Conservation (phyloP, 2,888 invertebrate species). For the Cataglyphis cursor region DNA sequence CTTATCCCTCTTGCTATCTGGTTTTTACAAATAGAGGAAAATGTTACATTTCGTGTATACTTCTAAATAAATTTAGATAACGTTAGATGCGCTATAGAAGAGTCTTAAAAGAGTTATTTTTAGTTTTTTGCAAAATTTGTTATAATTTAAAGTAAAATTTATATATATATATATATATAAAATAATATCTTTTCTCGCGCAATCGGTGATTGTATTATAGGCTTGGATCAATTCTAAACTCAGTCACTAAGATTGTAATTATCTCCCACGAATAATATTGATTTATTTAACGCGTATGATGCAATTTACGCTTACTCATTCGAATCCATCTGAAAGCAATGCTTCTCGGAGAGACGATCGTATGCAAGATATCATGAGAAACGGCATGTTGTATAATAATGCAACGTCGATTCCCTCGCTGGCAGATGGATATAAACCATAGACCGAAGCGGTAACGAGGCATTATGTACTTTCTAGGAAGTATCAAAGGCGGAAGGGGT, state of each 20-base stretch:
- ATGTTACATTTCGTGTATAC: background rate
- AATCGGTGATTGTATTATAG: background rate
- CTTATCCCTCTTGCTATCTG: background rate
- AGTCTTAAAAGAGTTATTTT: background rate
- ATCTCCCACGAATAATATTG: background rate
- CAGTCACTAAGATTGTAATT: background rate
- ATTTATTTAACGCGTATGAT: background rate
- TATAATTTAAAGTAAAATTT: background rate
- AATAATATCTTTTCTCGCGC: background rate
- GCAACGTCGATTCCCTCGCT: background rate
- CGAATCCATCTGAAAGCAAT: background rate
- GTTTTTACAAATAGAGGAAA: background rate
- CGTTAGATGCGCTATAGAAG: background rate
- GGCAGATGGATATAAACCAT: constrained; percentile 28
- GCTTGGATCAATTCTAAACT: background rate
- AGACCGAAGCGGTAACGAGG: constrained; percentile 1
- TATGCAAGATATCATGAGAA: constrained; percentile 15
- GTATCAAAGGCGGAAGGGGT: constrained; percentile 55
- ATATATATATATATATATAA: background rate
- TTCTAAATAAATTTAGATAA: background rate
- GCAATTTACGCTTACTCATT: constrained; percentile 1
- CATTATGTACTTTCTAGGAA: constrained; percentile 53
- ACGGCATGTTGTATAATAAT: constrained; percentile 29
- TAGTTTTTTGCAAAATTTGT: background rate
- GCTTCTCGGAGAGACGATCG: background rate